Evolutionary conservation across 2,797 vertebrate genomes (phyloP).

Genomic region (Hylomyscus alleni): DNA sequence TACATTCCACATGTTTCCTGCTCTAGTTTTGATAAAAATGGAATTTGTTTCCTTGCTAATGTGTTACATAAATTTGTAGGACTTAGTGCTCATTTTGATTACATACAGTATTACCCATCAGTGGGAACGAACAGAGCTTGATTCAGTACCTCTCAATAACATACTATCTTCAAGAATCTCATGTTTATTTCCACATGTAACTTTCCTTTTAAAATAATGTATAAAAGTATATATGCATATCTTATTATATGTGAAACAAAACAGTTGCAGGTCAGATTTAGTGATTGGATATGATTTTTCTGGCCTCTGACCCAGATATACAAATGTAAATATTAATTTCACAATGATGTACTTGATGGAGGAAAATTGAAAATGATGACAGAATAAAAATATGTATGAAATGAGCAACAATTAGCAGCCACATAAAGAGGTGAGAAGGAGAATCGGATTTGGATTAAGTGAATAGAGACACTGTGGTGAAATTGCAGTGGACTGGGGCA

Average conservation of each 20-base stretch:
- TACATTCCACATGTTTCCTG: accelerated
- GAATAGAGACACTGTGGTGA: not conserved
- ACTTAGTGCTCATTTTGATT: not conserved
- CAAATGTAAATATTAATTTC: not conserved
- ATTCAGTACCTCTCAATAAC: not conserved
- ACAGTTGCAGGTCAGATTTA: not conserved
- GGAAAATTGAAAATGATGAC: not conserved
- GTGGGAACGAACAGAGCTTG: not conserved
- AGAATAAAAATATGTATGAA: not conserved
- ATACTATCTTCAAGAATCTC: not conserved
- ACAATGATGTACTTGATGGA: not conserved
- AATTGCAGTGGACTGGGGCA: too few species aligned
- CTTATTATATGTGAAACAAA: not conserved
- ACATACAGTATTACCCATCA: not conserved
- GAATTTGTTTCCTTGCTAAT: not conserved
- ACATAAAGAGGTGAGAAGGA: not conserved
- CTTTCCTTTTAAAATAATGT: not conserved
- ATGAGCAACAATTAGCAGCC: not conserved
- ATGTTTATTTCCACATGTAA: too few species aligned
- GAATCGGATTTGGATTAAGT: not conserved
- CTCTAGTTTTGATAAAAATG: not conserved
- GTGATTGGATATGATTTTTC: not conserved
- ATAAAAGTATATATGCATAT: not conserved
- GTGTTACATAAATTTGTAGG: not conserved
- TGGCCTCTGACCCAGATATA: not conserved